Evolutionary conservation across 2,797 vertebrate genomes (phyloP).

Genomic region (Crocidura indochinensis): DNA sequence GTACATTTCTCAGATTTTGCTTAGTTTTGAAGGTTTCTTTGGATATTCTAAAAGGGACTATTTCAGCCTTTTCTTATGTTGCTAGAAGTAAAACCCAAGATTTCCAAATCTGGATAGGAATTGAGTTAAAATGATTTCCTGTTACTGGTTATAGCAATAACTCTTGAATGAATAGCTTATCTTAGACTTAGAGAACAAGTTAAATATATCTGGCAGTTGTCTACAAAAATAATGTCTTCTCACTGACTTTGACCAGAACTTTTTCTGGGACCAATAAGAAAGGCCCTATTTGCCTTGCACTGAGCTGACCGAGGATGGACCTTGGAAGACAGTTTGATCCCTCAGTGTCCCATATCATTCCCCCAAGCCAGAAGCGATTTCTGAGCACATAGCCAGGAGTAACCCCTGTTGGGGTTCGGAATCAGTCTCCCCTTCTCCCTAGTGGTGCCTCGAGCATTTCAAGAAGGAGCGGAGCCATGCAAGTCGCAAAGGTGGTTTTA

Average conservation of each 20-base stretch:
- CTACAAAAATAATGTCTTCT: constrained; percentile 81
- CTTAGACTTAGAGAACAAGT: constrained; percentile 57
- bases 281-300: too few species aligned
- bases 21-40: neutral
- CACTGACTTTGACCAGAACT: neutral
- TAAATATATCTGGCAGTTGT: constrained; percentile 80
- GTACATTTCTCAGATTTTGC: neutral
- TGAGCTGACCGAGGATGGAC: too few species aligned
- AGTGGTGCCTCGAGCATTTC: too few species aligned
- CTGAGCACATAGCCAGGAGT: too few species aligned
- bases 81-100: neutral
- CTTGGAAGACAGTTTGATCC: too few species aligned
- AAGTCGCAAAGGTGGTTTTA: too few species aligned
- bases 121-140: constrained; percentile 48
- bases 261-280: too few species aligned
- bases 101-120: constrained; percentile 43
- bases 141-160: constrained; percentile 38
- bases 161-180: constrained; percentile 38
- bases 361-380: too few species aligned
- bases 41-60: neutral
- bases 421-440: too few species aligned
- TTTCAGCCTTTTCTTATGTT: constrained; percentile 45
- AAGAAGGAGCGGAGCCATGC: too few species aligned
- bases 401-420: too few species aligned
- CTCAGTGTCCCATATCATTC: too few species aligned